These are phyloP conservation scores for Metopia argyrocephala DNA, from an alignment of 2,888 invertebrate species.

Conservation along the genomic window DNA sequence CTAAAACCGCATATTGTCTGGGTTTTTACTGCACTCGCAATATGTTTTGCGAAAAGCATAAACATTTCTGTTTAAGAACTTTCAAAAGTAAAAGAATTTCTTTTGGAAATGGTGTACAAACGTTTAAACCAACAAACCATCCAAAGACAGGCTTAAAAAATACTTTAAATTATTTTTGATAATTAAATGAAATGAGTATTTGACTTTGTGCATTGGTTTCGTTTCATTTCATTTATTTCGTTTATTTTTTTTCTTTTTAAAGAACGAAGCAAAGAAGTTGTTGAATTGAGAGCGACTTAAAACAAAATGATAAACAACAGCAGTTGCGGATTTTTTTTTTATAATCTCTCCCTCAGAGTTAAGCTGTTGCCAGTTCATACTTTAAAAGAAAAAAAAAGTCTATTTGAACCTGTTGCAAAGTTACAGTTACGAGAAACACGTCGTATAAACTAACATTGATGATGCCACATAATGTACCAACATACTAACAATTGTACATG, in stretches of 20 bases:
- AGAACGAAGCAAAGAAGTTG: slow-evolving; percentile 35
- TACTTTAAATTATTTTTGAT: slow-evolving; percentile 63
- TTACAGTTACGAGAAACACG: slow-evolving; percentile 44
- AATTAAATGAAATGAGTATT: slow-evolving; percentile 65
- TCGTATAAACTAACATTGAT: slow-evolving; percentile 35
- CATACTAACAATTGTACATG: neutral
- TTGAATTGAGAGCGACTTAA: slow-evolving; percentile 46
- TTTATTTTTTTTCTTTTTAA: neutral
- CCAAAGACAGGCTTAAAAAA: slow-evolving; percentile 22
- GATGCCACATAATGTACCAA: slow-evolving; percentile 22
- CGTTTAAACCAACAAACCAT: slow-evolving; percentile 12
- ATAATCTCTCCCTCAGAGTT: slow-evolving; percentile 38
- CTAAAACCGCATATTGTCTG: no score
- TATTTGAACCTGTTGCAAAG: slow-evolving; percentile 61
- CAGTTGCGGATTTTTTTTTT: slow-evolving; percentile 58
- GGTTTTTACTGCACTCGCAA: no score
- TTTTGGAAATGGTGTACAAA: slow-evolving; percentile 28
- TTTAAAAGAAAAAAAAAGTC: slow-evolving; percentile 8
- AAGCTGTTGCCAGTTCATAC: neutral
- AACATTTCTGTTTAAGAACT: no score
- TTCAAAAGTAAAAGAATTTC: neutral
- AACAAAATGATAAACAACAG: slow-evolving; percentile 54
- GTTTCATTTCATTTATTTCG: slow-evolving; percentile 20
- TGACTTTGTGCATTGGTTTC: slow-evolving; percentile 34
- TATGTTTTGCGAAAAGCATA: no score